phyloP scores from a whole-genome alignment of 53 echinoderm and acorn worm genomes.

The Antedon mediterranea region DNA sequence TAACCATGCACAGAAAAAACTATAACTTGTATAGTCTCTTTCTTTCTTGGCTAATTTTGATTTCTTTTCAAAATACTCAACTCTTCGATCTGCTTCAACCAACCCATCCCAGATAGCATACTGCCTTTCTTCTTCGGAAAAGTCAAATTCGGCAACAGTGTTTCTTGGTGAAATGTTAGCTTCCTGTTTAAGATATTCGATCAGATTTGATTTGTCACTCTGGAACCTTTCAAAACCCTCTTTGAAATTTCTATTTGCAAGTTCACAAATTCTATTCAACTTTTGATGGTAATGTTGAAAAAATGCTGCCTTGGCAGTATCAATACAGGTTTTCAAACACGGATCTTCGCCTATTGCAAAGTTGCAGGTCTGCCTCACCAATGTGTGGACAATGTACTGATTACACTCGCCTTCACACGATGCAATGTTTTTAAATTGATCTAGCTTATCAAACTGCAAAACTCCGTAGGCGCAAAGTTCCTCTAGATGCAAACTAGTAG shows the following conservation, averaged over 20 bases:
- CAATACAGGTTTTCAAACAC: background rate
- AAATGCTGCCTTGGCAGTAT: background rate
- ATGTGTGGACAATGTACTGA: background rate
- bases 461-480: slow-evolving; percentile 34
- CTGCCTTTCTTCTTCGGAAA: slow-evolving; percentile 7
- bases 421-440: background rate
- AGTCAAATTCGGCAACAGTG: background rate
- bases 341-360: background rate
- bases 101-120: slow-evolving; percentile 43
- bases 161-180: background rate
- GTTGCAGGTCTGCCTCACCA: slow-evolving; percentile 6
- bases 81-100: slow-evolving; percentile 30
- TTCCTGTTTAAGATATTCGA: slow-evolving; percentile 48
- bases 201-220: slow-evolving; percentile 50
- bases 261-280: background rate
- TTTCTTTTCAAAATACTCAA: slow-evolving; percentile 14
- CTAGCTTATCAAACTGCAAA: slow-evolving; percentile 9
- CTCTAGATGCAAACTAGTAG: slow-evolving; percentile 28
- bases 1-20: slow-evolving; percentile 45
- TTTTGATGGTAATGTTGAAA: background rate
- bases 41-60: slow-evolving; percentile 2
- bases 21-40: slow-evolving; percentile 31
- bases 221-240: slow-evolving; percentile 30
- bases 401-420: slow-evolving; percentile 11
- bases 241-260: background rate